Evolutionary conservation across 2,888 invertebrate species (phyloP), one percentile per base, ranked within the genome.

Genomic region (Acleris literana): DNA sequence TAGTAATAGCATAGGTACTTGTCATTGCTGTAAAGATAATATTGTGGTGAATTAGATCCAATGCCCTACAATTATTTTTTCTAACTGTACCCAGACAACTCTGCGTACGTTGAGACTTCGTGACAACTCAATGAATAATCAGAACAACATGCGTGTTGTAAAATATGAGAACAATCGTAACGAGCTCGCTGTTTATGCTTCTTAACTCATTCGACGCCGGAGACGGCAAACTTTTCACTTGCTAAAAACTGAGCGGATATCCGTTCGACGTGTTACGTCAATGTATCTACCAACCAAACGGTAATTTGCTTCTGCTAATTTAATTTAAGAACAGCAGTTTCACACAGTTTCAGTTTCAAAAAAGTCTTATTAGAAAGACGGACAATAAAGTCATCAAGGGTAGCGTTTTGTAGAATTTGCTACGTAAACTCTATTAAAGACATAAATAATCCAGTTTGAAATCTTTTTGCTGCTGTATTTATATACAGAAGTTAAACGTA

Each of bases 81-180:
- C 5, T 6, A 17, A 6, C 46, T 46, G 17, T 46, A 17, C 1
- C 49, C 20, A 22, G 5, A 39, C 20, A 43, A 43, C 18, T 46
- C 43, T 55, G 39, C 20, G 7, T 20, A 55, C 17, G 33, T 39
- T 9, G 43, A 20, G 43, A 43, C 22, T 51, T 51, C 25, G 25
- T 49, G 63, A 56, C 49, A 39, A 56, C n/a, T 29, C 39, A 49
- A 64, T 64, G 54, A 48, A 54, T 64, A 64, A 59, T 64, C 64
- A 59, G 43, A 59, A 64, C 59, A 67, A 71, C 70, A 69, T 70
- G 39, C 68, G 48, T 69, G 69, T 68, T 64, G 58, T 60, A 78
- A 76, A 77, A 77, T 74, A 73, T 75, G 65, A 72, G 75, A 80
- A 77, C 75, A 78, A 81, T 77, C 75, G 77, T 76, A 82, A 77